Conservation (phyloP, 1,140 invertebrate genomes). For the Pogonomyrmex californicus region DNA sequence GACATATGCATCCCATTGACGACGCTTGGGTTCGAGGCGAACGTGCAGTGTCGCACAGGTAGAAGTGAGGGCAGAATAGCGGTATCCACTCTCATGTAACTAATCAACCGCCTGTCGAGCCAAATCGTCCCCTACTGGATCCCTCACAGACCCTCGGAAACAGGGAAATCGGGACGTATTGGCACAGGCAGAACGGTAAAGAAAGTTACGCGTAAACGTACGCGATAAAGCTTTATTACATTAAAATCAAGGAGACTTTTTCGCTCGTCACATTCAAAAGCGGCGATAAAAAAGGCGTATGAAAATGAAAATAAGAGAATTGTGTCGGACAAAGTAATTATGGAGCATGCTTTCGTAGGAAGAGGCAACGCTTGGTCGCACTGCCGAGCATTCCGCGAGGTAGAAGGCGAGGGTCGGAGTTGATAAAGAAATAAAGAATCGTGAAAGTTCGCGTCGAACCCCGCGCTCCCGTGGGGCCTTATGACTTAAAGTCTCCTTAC, state of each 20-base stretch:
- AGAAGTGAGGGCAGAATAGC: slow-evolving; percentile 63
- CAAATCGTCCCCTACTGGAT: slow-evolving; percentile 75
- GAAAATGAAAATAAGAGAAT: slow-evolving; percentile 75
- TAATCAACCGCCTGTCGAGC: slow-evolving; percentile 80
- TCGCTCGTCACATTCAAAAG: slow-evolving; percentile 5
- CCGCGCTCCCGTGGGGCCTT: slow-evolving; percentile 83
- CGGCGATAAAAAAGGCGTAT: slow-evolving; percentile 26
- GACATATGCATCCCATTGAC: slow-evolving; percentile 61
- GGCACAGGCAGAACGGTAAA: slow-evolving; percentile 19
- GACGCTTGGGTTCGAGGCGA: slow-evolving; percentile 46
- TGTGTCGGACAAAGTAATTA: slow-evolving; percentile 79
- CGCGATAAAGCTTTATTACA: slow-evolving; percentile 11
- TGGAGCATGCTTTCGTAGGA: slow-evolving; percentile 67
- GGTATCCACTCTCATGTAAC: slow-evolving; percentile 78
- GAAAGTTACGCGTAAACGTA: background rate
- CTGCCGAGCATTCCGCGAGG: slow-evolving; percentile 70
- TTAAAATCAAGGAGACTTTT: slow-evolving; percentile 12
- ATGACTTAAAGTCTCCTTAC: slow-evolving; percentile 87
- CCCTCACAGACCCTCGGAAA: background rate
- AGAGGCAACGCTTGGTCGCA: slow-evolving; percentile 76
- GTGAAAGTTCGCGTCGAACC: slow-evolving; percentile 86
- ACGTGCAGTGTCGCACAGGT: slow-evolving; percentile 37
- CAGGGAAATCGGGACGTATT: slow-evolving; percentile 8
- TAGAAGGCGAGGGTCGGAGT: slow-evolving; percentile 79
- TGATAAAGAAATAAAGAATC: slow-evolving; percentile 87